Conservation (phyloP, 2,797 vertebrate species). For the Poeciliopsis gracilis region DNA sequence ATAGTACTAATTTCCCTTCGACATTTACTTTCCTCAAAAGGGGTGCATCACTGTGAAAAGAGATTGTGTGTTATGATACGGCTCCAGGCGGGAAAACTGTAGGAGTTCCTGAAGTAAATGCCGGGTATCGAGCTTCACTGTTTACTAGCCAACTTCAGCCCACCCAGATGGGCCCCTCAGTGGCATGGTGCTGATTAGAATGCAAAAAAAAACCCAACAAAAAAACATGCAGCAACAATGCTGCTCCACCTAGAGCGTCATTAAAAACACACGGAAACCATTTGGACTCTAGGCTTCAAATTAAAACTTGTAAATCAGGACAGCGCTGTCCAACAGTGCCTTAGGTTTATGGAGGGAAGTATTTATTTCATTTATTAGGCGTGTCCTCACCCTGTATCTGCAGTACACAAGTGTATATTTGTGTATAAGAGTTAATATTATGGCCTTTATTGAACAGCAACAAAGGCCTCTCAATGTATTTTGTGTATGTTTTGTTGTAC, state of each 20-base stretch:
- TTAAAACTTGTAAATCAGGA: slow-evolving; percentile 71
- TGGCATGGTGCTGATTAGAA: slow-evolving; percentile 79
- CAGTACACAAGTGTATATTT: slow-evolving; percentile 86
- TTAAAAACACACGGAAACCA: slow-evolving; percentile 71
- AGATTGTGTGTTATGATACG: slow-evolving; percentile 59
- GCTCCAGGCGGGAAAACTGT: slow-evolving; percentile 51
- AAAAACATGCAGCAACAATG: slow-evolving; percentile 59
- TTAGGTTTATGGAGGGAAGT: slow-evolving; percentile 69
- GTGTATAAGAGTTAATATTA: slow-evolving; percentile 87
- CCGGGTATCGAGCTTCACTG: slow-evolving; percentile 41
- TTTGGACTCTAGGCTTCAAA: slow-evolving; percentile 56
- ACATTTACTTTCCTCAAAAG: slow-evolving; percentile 50
- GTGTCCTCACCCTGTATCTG: slow-evolving; percentile 77
- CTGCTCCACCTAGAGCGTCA: slow-evolving; percentile 69
- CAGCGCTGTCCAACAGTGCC: slow-evolving; percentile 62
- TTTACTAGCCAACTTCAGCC: slow-evolving; percentile 48
- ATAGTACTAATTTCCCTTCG: slow-evolving; percentile 78
- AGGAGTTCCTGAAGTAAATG: slow-evolving; percentile 32
- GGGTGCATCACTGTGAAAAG: slow-evolving; percentile 66
- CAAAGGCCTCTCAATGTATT: slow-evolving; percentile 81
- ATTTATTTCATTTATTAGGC: slow-evolving; percentile 80
- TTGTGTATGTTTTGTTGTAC: slow-evolving; percentile 86
- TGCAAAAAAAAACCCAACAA: slow-evolving; percentile 19
- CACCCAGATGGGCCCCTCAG: slow-evolving; percentile 60
- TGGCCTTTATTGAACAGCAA: slow-evolving; percentile 80